These are phyloP conservation scores for Drosophila saltans DNA, from an alignment of 1,140 invertebrate genomes.

Conservation along the genomic window DNA sequence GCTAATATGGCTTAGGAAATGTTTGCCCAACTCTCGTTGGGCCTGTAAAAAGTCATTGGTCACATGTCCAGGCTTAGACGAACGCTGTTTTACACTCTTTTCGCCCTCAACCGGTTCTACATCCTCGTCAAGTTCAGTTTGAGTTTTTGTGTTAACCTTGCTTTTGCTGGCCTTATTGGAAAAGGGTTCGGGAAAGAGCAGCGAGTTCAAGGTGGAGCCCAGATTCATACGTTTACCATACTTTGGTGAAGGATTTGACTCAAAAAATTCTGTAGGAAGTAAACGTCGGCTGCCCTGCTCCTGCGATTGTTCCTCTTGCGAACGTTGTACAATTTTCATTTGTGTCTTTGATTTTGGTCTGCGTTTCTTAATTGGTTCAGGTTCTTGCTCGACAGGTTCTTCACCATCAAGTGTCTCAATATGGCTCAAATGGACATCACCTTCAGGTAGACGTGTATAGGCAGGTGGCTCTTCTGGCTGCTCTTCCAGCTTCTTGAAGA, in stretches of 20 bases:
- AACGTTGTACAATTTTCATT: slow-evolving; percentile 55
- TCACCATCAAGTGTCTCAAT: slow-evolving; percentile 70
- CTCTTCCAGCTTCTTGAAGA: slow-evolving; percentile 71
- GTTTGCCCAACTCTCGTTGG: slow-evolving; percentile 64
- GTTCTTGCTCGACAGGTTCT: slow-evolving; percentile 46
- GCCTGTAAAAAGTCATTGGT: slow-evolving; percentile 68
- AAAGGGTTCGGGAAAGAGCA: slow-evolving; percentile 76
- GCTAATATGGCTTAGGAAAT: slow-evolving; percentile 66
- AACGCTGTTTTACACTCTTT: slow-evolving; percentile 33
- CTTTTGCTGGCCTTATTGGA: slow-evolving; percentile 51
- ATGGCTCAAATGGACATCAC: slow-evolving; percentile 71
- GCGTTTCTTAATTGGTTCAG: slow-evolving; percentile 46
- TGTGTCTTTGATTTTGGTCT: slow-evolving; percentile 26
- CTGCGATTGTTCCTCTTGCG: slow-evolving; percentile 27
- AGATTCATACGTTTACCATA: slow-evolving; percentile 45
- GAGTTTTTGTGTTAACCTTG: slow-evolving; percentile 31
- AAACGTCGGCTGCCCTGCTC: slow-evolving; percentile 40
- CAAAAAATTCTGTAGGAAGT: slow-evolving; percentile 74
- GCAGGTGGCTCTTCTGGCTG: slow-evolving; percentile 66
- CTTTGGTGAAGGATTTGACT: slow-evolving; percentile 55
- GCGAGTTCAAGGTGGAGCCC: slow-evolving; percentile 63
- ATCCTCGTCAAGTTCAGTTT: slow-evolving; percentile 31
- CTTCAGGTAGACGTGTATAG: slow-evolving; percentile 63
- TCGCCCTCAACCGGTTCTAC: slow-evolving; percentile 45
- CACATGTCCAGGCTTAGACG: slow-evolving; percentile 35